Conservation (phyloP, 2,888 invertebrate species). For the Hipparchia sbordonii region DNA sequence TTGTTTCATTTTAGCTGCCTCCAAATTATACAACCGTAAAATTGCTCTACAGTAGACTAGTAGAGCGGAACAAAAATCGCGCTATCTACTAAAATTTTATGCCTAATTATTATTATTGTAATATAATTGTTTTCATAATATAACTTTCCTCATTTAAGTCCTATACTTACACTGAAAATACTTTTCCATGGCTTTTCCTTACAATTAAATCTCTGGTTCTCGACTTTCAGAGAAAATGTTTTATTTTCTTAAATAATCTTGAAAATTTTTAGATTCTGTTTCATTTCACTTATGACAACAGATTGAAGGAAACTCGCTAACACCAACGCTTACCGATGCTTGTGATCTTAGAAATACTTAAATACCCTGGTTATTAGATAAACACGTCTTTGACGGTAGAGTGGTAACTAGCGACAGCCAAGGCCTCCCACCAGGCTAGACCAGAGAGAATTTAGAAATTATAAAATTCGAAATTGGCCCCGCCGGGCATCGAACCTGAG, state of each 20-base stretch:
- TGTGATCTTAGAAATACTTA: too few relatives aligned
- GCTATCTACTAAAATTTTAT: neutral
- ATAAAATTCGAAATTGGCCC: too few relatives aligned
- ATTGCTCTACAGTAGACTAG: conserved; percentile 27
- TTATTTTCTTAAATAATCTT: neutral
- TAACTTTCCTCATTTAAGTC: neutral
- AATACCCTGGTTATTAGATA: too few relatives aligned
- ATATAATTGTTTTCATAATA: neutral
- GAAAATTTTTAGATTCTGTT: neutral
- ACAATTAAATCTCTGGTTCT: conserved; percentile 3
- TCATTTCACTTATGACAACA: neutral
- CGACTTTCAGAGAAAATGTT: conserved; percentile 12
- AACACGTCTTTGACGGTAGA: too few relatives aligned
- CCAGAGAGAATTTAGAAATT: too few relatives aligned
- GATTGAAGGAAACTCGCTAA: neutral
- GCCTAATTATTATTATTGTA: neutral
- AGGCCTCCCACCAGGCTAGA: too few relatives aligned
- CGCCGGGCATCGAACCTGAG: too few relatives aligned
- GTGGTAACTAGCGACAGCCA: too few relatives aligned
- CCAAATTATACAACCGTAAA: conserved; percentile 33
- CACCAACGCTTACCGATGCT: neutral
- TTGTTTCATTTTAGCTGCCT: conserved; percentile 37
- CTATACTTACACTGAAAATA: neutral
- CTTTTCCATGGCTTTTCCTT: neutral
- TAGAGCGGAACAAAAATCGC: conserved; percentile 34